These are phyloP conservation scores for Panulirus ornatus DNA, from an alignment of 1,140 invertebrate genomes.

Conservation along the genomic window DNA sequence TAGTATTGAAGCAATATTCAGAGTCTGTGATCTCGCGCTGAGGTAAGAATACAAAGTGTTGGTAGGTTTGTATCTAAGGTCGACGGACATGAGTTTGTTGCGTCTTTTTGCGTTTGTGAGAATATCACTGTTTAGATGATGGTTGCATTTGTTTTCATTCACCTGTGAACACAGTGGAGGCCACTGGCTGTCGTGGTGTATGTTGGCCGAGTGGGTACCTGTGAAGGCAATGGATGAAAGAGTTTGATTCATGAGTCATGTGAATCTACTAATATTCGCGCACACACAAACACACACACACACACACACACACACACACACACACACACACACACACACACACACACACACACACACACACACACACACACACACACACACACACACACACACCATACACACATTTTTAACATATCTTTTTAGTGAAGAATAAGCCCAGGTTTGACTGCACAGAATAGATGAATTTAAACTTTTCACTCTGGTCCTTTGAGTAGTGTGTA, in stretches of 20 bases:
- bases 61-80: too few relatives aligned
- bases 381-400: not conserved
- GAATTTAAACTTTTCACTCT: not conserved
- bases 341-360: constrained; percentile 7
- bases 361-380: not conserved
- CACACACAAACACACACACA: too few relatives aligned
- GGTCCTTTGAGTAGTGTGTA: not conserved
- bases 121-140: not conserved
- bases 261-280: not conserved
- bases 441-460: not conserved
- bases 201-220: too few relatives aligned
- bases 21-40: too few relatives aligned
- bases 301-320: not conserved
- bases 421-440: not conserved
- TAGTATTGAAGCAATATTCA: too few relatives aligned
- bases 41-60: too few relatives aligned
- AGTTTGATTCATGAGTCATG: not conserved
- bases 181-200: not conserved
- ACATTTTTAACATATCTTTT: not conserved
- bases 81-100: not conserved
- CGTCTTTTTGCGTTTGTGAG: not conserved
- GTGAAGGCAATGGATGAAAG: not conserved
- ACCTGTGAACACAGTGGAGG: not conserved
- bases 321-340: not conserved
- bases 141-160: not conserved